phyloP scores from a whole-genome alignment of 2,113 vertebrate genomes.

The Gopherus flavomarginatus region DNA sequence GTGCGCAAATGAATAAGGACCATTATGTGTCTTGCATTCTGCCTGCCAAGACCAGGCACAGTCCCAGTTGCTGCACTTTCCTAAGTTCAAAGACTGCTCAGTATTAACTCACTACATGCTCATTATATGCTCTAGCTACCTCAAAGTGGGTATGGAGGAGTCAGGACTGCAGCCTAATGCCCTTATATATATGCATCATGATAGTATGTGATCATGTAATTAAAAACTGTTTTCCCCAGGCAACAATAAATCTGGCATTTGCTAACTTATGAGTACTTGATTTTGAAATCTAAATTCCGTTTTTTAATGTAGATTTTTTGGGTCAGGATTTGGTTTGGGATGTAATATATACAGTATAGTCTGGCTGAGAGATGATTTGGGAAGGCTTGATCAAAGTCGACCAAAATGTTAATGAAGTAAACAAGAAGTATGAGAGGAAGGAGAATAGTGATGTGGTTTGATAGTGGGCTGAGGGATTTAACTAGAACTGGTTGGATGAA shows the following conservation, averaged over 20 bases:
- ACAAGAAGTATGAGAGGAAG: background rate
- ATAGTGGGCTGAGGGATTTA: background rate
- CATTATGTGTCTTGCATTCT: background rate
- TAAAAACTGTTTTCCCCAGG: background rate
- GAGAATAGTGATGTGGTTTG: background rate
- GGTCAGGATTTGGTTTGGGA: background rate
- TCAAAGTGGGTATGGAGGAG: slow-evolving; percentile 16
- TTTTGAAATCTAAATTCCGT: background rate
- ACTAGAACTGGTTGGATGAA: background rate
- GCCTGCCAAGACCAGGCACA: background rate
- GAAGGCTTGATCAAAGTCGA: background rate
- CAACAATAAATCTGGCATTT: background rate
- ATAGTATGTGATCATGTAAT: too few species aligned
- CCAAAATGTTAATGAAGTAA: background rate
- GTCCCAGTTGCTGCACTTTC: background rate
- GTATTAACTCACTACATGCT: background rate
- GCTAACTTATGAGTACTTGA: background rate
- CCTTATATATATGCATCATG: background rate
- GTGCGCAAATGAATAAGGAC: background rate
- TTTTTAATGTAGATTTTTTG: background rate
- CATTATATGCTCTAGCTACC: slow-evolving; percentile 16
- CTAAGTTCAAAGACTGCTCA: slow-evolving; percentile 22
- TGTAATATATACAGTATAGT: background rate
- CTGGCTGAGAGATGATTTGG: background rate
- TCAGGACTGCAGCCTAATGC: background rate